These are phyloP conservation scores for Euthynnus affinis DNA, from an alignment of 2,797 vertebrate species.

Conservation along the genomic window DNA sequence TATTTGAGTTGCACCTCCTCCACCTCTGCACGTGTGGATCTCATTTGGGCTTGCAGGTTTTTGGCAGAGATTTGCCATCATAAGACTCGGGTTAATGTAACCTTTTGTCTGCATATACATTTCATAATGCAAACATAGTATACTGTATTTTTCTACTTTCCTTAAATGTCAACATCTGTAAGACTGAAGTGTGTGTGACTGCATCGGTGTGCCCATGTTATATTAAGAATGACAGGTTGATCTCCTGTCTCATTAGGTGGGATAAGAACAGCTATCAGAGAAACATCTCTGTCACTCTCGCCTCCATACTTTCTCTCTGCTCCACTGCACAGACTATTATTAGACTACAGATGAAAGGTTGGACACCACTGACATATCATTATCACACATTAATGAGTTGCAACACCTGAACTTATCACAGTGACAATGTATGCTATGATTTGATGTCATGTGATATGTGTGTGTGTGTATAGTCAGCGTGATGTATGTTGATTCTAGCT, in stretches of 20 bases:
- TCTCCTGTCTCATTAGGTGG: constrained; percentile 43
- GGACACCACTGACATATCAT: constrained; percentile 60
- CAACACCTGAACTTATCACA: constrained; percentile 63
- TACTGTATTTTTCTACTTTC: neutral
- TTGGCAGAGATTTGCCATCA: too few relatives aligned
- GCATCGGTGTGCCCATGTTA: neutral
- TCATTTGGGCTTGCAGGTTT: too few relatives aligned
- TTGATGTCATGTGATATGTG: neutral
- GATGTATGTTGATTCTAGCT: constrained; percentile 7
- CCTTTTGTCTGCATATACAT: too few relatives aligned
- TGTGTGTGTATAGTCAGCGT: neutral
- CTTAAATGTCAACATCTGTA: neutral
- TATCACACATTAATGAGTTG: constrained; percentile 55
- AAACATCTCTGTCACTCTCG: constrained; percentile 41
- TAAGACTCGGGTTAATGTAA: too few relatives aligned
- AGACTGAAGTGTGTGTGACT: neutral
- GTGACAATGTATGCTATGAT: constrained; percentile 25
- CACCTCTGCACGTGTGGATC: too few relatives aligned
- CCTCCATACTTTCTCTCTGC: constrained; percentile 9
- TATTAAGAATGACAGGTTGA: constrained; percentile 37
- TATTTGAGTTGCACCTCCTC: too few relatives aligned
- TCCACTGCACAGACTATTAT: constrained; percentile 50
- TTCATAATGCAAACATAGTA: neutral
- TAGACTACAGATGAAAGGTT: constrained; percentile 62
- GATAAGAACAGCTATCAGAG: constrained; percentile 43